Evolutionary conservation across 2,888 invertebrate genomes (phyloP), one percentile per base, ranked within the genome.

Genomic region (Volucella bombylans): DNA sequence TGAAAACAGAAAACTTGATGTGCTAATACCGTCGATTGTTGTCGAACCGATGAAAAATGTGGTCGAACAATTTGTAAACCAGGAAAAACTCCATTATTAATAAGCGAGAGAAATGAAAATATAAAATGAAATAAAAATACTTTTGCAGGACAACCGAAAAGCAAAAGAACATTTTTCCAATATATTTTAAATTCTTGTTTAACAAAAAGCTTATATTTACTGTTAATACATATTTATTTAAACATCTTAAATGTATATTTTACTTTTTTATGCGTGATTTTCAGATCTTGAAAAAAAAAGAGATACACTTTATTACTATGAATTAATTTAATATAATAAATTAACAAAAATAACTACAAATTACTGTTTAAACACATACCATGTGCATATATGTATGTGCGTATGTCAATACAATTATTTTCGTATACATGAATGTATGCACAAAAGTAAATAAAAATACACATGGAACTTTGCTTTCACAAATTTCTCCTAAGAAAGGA

Each of bases 161-260:
- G 14, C 8, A 69, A 31, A 45, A 23, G 11, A n/a, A 62, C 61
- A 31, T 45, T 52, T 54, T 52, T 18, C 41, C 50, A 50, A 18
- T 54, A 23, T 67, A 18, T 59, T 50, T 76, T 79, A 64, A 76
- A 59, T 54, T 41, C 64, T 65, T 57, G 65, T 67, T 59, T 52
- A 65, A 45, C 14, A 55, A 47, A 55, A 57, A 55, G 38, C 74
- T 47, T 61, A 72, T 79, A 65, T 69, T 50, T 76, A 59, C 38
- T 81, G 57, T 76, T 71, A 81, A 69, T 45, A 62, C 49, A 76
- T 81, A 77, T 81, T 81, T 81, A 81, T 76, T 77, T 45, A 77
- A 41, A 79, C 50, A 45, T 81, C 59, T 59, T 68, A 54, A 81
- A 68, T 74, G 67, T 74, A 62, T 47, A 79, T 79, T 73, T 74